Evolutionary conservation across 1,140 invertebrate genomes (phyloP), one percentile per base, ranked within the genome.

Genomic region (Thaumetopoea pityocampa): DNA sequence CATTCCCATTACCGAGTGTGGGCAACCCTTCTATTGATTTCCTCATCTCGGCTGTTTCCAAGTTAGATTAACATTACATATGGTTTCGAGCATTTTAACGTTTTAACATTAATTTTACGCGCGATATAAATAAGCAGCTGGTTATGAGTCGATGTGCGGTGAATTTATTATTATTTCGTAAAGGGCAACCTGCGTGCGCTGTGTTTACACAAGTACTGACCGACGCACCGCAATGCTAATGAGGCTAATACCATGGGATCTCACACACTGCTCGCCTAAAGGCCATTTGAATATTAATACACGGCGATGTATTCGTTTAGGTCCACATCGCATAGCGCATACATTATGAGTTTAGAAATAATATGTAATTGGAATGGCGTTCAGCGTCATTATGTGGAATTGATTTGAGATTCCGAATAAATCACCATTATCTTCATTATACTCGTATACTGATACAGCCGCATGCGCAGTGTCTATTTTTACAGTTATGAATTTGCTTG

Each of bases 211-310:
- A 38, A 35, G 37, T 30, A 38, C 38, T 32, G 36, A 34, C 40
- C 33, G 28, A 40, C 52, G 37, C 37, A 41, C 52, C 61, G 58
- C 63, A 65, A 59, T 66, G 61, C 57, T 74, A 76, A 68, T 72
- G 67, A 53, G 44, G 51, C 67, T 70, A 66, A 66, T 71, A 48
- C 67, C 63, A 42, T 51, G 60, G 67, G 66, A 76, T 64, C 57
- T 62, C 56, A 46, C 52, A 43, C 62, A 57, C 44, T 49, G 60
- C 51, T 62, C 44, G 67, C 67, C 67, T 45, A 59, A 65, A 67
- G 57, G 67, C 62, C 52, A 70, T 80, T 77, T 77, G 71, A 82
- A 80, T 82, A 82, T 78, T 80, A 82, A 81, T 72, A 67, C 41
- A 33, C 46, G 37, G 45, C 60, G 29, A 42, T 60, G 58, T 63